Base-by-base conservation (phyloP, 2,113 vertebrate species). In the Cyanistes caeruleus region DNA sequence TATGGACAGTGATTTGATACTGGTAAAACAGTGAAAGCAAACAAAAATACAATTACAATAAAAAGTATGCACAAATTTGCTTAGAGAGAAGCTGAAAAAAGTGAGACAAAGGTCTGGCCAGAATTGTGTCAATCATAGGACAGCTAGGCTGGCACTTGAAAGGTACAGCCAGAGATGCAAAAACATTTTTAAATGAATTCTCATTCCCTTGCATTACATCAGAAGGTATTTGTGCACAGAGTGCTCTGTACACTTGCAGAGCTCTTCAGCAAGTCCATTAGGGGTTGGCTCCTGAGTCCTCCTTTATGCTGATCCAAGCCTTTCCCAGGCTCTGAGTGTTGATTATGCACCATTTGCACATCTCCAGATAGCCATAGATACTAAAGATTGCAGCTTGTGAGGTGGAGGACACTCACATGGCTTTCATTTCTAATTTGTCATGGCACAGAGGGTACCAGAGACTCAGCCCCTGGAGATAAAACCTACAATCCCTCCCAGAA, bases 301-400 rank as follows among this genome's bases (percentile, higher is more conserved):
- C 89, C 79, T 92, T 96, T 81, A 84, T 95, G 89, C 80, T 87
- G 77, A 90, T 90, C 27, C 55, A 31, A 48, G 52, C 56, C 78
- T 75, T 86, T 91, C 44, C 28, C 83, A 90, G 84, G 48, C 49
- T 89, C 68, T 28, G 31, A 62, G 76, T 2, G 25, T 89, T 84
- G 53, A 84, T 95, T 72, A 82, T n/a, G 52, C 68, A 60, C 52
- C 22, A 6, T 73, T 92, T 92, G 73, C 74, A 69, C 27, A 18
- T 76, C 65, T 82, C 91, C 3, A 3, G 89, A 87, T 89, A 33
- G 15, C 58, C 37, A 68, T 0, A 65, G 80, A 52, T n/a, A 23
- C 30, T 18, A 9, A 90, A 88, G 72, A 86, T 80, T 80, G 37
- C 48, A 91, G 64, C n/a, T 60, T 72, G 35, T 28, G 18, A 37